Percentiles rank a stretch among this genome's conserved stretches.
Conservation (phyloP, 2,113 vertebrate species). For the Erpornis zantholeuca region DNA sequence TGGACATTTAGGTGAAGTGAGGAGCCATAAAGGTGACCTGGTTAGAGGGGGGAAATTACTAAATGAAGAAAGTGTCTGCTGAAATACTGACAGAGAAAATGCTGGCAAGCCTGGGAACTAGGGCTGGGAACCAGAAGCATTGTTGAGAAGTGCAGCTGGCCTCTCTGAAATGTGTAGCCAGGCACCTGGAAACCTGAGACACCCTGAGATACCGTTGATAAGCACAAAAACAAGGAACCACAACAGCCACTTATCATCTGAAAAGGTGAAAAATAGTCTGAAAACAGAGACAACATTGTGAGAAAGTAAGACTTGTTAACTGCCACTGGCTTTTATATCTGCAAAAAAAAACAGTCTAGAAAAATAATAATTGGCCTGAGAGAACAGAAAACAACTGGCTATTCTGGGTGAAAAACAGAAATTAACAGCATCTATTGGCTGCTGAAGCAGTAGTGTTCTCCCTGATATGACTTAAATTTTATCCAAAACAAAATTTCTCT, state of each 20-base stretch:
- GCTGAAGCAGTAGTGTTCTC: neutral
- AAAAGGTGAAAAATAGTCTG: neutral
- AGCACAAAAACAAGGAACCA: neutral
- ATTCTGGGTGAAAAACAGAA: neutral
- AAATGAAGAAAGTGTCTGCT: neutral
- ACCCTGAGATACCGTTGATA: neutral
- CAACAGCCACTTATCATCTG: neutral
- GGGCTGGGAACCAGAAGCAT: neutral
- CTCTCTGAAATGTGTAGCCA: neutral
- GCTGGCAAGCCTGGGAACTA: neutral
- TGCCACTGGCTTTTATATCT: neutral
- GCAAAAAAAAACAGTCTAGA: neutral
- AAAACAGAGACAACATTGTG: neutral
- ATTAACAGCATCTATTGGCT: neutral
- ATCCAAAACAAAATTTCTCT: neutral
- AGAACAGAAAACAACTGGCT: neutral
- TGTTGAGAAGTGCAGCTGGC: neutral
- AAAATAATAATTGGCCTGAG: neutral
- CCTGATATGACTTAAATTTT: neutral
- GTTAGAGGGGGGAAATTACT: neutral
- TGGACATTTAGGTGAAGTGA: neutral
- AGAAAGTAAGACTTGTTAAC: neutral
- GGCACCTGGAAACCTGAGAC: neutral
- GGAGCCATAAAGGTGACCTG: neutral
- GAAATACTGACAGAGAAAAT: neutral